Evolutionary conservation across 2,113 vertebrate species (phyloP).

Genomic region (Furnarius figulus): DNA sequence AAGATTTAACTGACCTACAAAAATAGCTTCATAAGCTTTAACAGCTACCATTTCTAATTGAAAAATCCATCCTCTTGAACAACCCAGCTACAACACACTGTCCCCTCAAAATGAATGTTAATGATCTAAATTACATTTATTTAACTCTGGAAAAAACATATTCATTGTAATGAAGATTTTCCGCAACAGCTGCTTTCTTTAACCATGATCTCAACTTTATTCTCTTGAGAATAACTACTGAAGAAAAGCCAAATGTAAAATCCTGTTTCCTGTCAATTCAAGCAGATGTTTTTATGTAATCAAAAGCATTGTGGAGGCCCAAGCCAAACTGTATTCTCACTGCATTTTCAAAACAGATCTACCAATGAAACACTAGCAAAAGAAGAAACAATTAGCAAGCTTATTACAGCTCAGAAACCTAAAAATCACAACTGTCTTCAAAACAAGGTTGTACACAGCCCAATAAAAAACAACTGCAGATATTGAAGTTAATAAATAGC

Average conservation of each 20-base stretch:
- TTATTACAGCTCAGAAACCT: background rate
- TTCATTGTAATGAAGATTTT: constrained; percentile 65
- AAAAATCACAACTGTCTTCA: background rate
- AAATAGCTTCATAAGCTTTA: background rate
- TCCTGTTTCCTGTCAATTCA: constrained; percentile 66
- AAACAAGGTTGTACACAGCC: background rate
- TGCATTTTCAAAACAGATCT: constrained; percentile 19
- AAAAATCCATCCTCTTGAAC: constrained; percentile 2
- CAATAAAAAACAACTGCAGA: background rate
- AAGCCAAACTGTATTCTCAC: constrained; percentile 18
- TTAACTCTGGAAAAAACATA: constrained; percentile 54
- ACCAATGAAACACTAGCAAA: background rate
- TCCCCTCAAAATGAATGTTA: background rate
- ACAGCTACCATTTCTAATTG: background rate
- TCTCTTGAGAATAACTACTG: constrained; percentile 63
- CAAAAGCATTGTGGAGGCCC: constrained; percentile 45
- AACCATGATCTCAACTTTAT: constrained; percentile 68
- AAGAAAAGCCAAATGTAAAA: constrained; percentile 73
- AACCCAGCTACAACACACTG: background rate
- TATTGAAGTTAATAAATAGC: background rate
- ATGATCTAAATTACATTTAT: constrained; percentile 39
- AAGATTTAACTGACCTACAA: background rate
- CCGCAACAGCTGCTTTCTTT: constrained; percentile 72
- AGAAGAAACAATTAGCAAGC: background rate
- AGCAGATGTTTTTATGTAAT: constrained; percentile 73